A percentile compares a stretch with the other conserved stretches of the same genome.
These are phyloP conservation scores for Ivindomyrus marchei DNA, from an alignment of 2,113 vertebrate genomes.

Conservation along the genomic window DNA sequence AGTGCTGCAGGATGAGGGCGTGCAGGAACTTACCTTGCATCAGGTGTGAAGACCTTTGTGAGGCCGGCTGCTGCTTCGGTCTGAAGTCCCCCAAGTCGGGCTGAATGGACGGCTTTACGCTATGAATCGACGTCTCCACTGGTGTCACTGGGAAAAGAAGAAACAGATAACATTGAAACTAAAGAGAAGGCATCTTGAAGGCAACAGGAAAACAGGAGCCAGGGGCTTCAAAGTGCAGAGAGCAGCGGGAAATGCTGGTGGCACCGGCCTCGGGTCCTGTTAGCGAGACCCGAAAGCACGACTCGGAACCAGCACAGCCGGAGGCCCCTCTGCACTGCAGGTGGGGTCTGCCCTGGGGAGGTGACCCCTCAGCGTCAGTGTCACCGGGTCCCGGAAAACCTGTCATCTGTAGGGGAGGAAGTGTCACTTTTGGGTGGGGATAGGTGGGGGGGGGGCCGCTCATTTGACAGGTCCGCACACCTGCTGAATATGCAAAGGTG, in stretches of 20 bases:
- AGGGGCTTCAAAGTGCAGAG: not conserved
- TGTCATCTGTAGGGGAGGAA: conserved; percentile 17
- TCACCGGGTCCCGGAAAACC: not conserved
- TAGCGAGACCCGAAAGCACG: not conserved
- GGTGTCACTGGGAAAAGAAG: not conserved
- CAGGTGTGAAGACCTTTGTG: not conserved
- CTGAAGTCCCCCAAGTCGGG: not conserved
- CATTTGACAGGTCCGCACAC: conserved; percentile 8
- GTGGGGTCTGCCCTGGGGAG: not conserved
- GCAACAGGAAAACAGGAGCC: not conserved
- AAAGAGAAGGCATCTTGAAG: not conserved
- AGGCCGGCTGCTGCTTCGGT: not conserved
- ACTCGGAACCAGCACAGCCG: not conserved
- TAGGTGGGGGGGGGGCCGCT: not conserved
- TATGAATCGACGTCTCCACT: not conserved
- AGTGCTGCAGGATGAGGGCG: not conserved
- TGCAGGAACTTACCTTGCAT: not conserved
- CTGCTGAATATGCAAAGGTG: conserved; percentile 7
- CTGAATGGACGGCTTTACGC: not conserved
- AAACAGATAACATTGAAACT: not conserved
- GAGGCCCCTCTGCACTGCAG: not conserved
- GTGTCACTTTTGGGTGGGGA: conserved; percentile 14
- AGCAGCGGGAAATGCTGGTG: not conserved
- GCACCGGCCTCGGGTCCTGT: not conserved
- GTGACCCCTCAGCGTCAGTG: not conserved